phyloP scores from a whole-genome alignment of 2,113 vertebrate species.

The Prinia subflava region DNA sequence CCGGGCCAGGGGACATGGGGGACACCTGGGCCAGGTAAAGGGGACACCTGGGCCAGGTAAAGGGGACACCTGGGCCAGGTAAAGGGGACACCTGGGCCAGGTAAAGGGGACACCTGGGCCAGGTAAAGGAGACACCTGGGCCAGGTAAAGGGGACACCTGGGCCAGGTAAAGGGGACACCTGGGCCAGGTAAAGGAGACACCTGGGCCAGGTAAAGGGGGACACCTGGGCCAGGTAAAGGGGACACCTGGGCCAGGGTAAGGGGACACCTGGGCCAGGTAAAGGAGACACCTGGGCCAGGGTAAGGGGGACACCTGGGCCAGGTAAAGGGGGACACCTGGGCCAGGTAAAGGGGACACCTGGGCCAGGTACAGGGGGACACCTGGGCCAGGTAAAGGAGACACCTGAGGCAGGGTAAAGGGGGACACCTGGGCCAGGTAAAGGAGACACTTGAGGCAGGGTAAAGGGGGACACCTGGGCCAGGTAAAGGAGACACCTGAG shows the following conservation, averaged over 20 bases:
- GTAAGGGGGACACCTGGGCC: not conserved
- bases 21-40: too few relatives aligned
- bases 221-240: not conserved
- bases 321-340: too few relatives aligned
- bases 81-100: too few relatives aligned
- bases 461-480: not conserved
- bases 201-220: not conserved
- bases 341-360: too few relatives aligned
- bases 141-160: not conserved
- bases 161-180: not conserved
- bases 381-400: not conserved
- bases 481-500: not conserved
- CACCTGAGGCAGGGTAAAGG: rapidly evolving
- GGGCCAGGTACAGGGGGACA: not conserved
- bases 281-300: not conserved
- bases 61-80: not conserved
- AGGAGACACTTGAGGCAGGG: not conserved
- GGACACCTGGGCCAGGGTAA: not conserved
- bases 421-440: not conserved
- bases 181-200: not conserved
- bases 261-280: not conserved
- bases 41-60: not conserved
- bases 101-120: too few relatives aligned
- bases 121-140: not conserved
- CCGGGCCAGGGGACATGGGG: too few relatives aligned